These are phyloP conservation scores for Megamerina dolium DNA, from an alignment of 2,888 invertebrate genomes.

Conservation along the genomic window DNA sequence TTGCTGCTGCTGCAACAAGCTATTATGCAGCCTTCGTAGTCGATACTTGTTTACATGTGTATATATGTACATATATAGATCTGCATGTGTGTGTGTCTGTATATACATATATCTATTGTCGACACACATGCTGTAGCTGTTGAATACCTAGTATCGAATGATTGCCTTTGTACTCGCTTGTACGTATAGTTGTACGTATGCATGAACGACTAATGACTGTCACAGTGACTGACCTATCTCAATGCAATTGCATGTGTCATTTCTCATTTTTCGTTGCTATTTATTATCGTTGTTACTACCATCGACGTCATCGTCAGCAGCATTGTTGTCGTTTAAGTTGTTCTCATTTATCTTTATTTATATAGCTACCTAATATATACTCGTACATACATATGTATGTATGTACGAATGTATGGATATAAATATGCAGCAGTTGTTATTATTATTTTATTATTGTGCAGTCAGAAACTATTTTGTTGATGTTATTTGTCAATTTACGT, in stretches of 20 bases:
- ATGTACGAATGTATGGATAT: neutral
- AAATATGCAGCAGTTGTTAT: too few relatives aligned
- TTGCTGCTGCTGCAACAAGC: too few relatives aligned
- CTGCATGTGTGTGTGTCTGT: too few relatives aligned
- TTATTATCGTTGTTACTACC: constrained; percentile 10
- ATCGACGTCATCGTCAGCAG: neutral
- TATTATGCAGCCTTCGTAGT: too few relatives aligned
- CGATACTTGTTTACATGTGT: too few relatives aligned
- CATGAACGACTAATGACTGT: constrained; percentile 14
- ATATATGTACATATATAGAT: neutral
- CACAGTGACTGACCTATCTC: constrained; percentile 41
- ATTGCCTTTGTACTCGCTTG: neutral
- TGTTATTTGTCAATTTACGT: too few relatives aligned
- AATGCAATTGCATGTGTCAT: constrained; percentile 38
- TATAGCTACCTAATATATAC: too few relatives aligned
- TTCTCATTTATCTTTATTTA: constrained; percentile 19
- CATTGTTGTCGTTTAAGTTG: too few relatives aligned
- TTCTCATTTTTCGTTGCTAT: constrained; percentile 21
- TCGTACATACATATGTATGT: neutral
- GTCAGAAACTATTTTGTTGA: too few relatives aligned
- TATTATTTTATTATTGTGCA: too few relatives aligned
- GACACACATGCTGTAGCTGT: neutral
- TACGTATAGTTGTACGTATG: constrained; percentile 9
- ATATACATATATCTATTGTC: neutral
- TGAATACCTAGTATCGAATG: neutral